These are phyloP conservation scores for Rhabdornis inornatus DNA, from an alignment of 2,113 vertebrate genomes.

Conservation along the genomic window DNA sequence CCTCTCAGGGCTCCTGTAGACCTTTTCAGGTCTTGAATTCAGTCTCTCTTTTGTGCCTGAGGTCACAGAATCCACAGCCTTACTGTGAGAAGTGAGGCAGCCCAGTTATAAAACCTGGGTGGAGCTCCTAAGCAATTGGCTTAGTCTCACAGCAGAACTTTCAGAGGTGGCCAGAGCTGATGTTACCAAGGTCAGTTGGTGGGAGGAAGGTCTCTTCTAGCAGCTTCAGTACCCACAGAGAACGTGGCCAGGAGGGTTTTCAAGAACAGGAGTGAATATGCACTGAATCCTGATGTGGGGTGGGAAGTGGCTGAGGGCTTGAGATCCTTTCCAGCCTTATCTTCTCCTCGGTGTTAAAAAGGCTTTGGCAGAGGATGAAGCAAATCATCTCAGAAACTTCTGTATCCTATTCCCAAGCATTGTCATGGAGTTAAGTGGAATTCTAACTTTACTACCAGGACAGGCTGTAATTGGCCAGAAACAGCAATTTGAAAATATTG, in stretches of 20 bases:
- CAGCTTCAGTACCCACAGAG: neutral
- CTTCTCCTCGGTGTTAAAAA: neutral
- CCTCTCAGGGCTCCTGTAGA: neutral
- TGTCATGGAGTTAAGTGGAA: neutral
- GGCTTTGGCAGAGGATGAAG: neutral
- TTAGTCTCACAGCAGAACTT: neutral
- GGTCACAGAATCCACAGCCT: neutral
- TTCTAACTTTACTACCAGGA: neutral
- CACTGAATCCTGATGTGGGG: neutral
- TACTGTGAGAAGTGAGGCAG: neutral
- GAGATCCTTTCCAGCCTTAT: neutral
- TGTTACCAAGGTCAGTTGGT: rapidly evolving
- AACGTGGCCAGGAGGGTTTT: rapidly evolving
- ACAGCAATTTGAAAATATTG: neutral
- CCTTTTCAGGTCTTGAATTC: neutral
- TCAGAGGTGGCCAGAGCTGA: neutral
- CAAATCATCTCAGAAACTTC: neutral
- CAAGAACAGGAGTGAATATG: neutral
- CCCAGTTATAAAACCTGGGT: neutral
- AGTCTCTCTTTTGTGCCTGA: neutral
- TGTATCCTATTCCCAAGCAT: neutral
- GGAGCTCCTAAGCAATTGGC: neutral
- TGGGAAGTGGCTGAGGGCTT: neutral
- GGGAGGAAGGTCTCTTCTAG: neutral
- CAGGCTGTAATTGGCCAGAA: neutral